phyloP scores from a whole-genome alignment of 2,113 vertebrate genomes.

The Dissostichus mawsoni region DNA sequence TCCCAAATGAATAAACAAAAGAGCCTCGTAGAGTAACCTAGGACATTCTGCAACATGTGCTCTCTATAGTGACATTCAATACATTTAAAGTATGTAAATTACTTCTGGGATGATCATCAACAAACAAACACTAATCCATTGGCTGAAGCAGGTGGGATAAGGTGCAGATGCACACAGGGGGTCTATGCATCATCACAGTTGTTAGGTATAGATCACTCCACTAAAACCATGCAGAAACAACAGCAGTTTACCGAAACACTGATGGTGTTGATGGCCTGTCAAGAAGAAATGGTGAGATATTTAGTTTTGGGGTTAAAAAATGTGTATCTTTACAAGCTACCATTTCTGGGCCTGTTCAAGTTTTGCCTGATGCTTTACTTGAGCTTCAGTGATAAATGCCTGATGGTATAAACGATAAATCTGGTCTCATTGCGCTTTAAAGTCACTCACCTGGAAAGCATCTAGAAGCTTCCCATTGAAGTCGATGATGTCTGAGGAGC shows the following conservation, averaged over 20 bases:
- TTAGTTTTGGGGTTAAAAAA: constrained; percentile 25
- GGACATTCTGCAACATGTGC: constrained; percentile 40
- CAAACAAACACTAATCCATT: constrained; percentile 30
- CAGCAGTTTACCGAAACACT: constrained; percentile 83
- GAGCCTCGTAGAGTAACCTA: constrained; percentile 17
- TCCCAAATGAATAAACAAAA: constrained; percentile 42
- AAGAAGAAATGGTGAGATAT: constrained; percentile 56
- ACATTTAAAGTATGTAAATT: constrained; percentile 31
- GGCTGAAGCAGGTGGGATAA: constrained; percentile 37
- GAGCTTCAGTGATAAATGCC: constrained; percentile 5
- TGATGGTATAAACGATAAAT: constrained; percentile 9
- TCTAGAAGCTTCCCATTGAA: constrained; percentile 93
- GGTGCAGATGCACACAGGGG: constrained; percentile 13
- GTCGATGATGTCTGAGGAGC: constrained; percentile 91
- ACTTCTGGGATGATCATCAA: constrained; percentile 2
- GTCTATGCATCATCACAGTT: constrained; percentile 9
- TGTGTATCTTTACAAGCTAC: neutral
- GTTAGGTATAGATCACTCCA: constrained; percentile 66
- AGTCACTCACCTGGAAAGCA: constrained; percentile 88
- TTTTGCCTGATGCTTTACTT: constrained; percentile 9
- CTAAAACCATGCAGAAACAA: constrained; percentile 73
- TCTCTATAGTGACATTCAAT: constrained; percentile 42
- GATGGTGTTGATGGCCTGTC: constrained; percentile 86
- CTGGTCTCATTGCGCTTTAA: neutral
- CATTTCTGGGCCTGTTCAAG: constrained; percentile 12